Base-by-base conservation (phyloP, 2,113 vertebrate genomes). In the Cairina moschata region DNA sequence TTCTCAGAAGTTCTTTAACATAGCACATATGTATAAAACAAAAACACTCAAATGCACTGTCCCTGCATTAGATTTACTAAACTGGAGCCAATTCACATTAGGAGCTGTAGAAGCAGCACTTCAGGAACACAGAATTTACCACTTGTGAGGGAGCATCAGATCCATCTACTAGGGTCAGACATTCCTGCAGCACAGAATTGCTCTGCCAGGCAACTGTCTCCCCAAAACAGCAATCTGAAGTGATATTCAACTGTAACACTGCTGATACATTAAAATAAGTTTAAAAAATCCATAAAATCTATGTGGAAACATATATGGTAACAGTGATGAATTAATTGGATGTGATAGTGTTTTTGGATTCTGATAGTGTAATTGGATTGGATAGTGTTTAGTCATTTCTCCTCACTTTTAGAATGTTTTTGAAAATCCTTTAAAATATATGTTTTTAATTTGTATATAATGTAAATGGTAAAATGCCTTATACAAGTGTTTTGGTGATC, bases 131-230 rank as follows among this genome's bases (percentile, higher is more conserved):
- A 88, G 76, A 67, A 72, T 46, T 52, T 50, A 66, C 58, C 60
- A 46, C 46, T 32, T 86, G 90, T 67, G 44, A 77, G 96, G 87
- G 94, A 95, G 73, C 85, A 95, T 82, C 91, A 94, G 83, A 55
- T 93, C 97, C 97, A 97, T 83, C 97, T 98, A 78, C 86, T 96
- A 97, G 95, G 81, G 20, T 76, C 86, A 90, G 74, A 6, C 25
- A 86, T 66, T 75, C 90, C 60, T 96, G 73, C 83, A 46, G 42
- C 83, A 88, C 25, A 71, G n/a, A 38, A 59, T 29, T 63, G 25
- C 25, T 82, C 67, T 59, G 20, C 65, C 12, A 34, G 74, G 36
- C 4, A 71, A 88, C 28, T 23, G 8, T 9, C 6, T 85, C 14
- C 36, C 38, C 18, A 38, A 31, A 86, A 71, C 1, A 60, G 52